A percentile compares a stretch with the other conserved stretches of the same genome.
These are phyloP conservation scores for Frankliniella intonsa DNA, from an alignment of 2,888 invertebrate genomes.

Conservation along the genomic window DNA sequence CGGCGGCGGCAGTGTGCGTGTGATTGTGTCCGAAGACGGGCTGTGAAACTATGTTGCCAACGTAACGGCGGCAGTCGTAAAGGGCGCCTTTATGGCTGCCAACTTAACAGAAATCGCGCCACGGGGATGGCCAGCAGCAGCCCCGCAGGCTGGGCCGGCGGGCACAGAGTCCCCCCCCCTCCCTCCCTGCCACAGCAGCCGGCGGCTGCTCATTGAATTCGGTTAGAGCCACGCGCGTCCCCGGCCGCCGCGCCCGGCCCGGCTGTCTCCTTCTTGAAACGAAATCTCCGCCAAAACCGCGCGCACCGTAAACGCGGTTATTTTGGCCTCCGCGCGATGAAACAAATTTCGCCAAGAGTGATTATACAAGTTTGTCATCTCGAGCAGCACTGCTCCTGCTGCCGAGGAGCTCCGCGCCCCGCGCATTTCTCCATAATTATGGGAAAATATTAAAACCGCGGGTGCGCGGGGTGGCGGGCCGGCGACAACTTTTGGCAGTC, in stretches of 20 bases:
- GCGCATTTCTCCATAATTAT: background rate
- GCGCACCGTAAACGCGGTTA: too few species aligned
- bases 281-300: too few species aligned
- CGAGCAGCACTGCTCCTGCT: too few species aligned
- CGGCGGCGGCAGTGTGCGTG: background rate
- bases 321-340: too few species aligned
- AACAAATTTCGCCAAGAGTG: background rate
- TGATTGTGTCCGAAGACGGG: background rate
- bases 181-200: background rate
- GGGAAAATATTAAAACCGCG: background rate
- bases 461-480: background rate
- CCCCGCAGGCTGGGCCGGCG: background rate
- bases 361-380: background rate
- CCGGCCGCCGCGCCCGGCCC: too few species aligned
- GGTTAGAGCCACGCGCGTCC: background rate
- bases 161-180: background rate
- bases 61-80: slow-evolving; percentile 11
- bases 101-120: slow-evolving; percentile 20
- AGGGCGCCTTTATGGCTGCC: slow-evolving; percentile 1
- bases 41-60: slow-evolving; percentile 24
- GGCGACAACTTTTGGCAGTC: background rate
- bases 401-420: background rate
- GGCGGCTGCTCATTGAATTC: background rate
- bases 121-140: background rate
- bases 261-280: too few species aligned